A percentile compares a stretch with the other conserved stretches of the same genome.
Conservation (phyloP, 1,140 invertebrate genomes). For the Gryllus bimaculatus region DNA sequence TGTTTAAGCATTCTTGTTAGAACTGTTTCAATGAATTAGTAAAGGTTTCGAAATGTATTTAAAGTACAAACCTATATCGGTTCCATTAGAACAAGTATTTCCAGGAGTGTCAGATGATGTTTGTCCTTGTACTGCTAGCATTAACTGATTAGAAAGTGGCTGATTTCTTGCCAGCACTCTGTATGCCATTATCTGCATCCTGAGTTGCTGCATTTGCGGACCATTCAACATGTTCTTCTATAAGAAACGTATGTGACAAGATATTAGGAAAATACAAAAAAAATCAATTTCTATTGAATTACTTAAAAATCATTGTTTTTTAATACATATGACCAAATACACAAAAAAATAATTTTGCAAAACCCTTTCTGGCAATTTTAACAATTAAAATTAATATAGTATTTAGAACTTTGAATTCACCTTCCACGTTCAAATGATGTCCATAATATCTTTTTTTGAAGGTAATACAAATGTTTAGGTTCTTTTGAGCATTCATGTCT, state of each 20-base stretch:
- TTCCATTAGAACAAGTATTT: not conserved
- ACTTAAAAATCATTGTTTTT: not conserved
- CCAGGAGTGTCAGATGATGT: slow-evolving; percentile 25
- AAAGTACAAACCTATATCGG: not conserved
- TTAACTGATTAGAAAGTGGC: slow-evolving; percentile 69
- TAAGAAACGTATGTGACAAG: not conserved
- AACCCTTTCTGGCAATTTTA: not conserved
- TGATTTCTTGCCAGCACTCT: slow-evolving; percentile 84
- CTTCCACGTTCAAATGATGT: too few species aligned
- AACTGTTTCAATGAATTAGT: too few species aligned
- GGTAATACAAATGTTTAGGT: too few species aligned
- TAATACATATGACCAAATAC: not conserved
- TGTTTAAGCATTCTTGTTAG: too few species aligned
- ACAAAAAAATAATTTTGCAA: not conserved
- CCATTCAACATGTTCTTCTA: slow-evolving; percentile 40
- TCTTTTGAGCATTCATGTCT: too few species aligned
- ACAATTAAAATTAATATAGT: not conserved
- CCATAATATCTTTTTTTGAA: too few species aligned
- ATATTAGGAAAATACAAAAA: not conserved
- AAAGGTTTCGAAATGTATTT: too few species aligned
- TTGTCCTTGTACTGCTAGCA: slow-evolving; percentile 56
- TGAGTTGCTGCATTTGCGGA: slow-evolving; percentile 70
- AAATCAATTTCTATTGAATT: not conserved
- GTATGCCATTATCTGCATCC: slow-evolving; percentile 93
- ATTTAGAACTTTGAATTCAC: too few species aligned